These are phyloP conservation scores for Montipora efflorescens DNA, from an alignment of 64 coral and sea anemone species.

Conservation along the genomic window DNA sequence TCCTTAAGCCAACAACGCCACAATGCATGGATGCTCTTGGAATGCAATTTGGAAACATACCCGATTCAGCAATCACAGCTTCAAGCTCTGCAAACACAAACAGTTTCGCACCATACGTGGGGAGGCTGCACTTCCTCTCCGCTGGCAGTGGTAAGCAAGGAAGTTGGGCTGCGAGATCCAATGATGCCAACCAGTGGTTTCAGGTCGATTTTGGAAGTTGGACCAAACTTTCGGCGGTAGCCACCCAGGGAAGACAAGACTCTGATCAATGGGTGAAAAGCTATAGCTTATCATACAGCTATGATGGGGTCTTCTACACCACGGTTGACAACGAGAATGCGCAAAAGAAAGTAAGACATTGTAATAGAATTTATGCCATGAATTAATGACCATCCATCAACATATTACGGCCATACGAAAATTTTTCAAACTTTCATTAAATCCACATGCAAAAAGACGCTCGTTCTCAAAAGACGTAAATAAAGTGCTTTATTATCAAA, in stretches of 20 bases:
- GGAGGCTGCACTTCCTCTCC: slow-evolving; percentile 35
- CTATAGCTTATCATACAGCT: slow-evolving; percentile 26
- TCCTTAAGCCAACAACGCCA: neutral
- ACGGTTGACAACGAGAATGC: neutral
- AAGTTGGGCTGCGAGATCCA: slow-evolving; percentile 44
- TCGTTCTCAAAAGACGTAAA: no score
- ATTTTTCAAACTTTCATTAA: no score
- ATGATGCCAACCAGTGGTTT: slow-evolving; percentile 49
- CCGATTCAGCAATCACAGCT: slow-evolving; percentile 42
- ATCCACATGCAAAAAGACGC: no score
- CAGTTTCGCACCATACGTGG: slow-evolving; percentile 20
- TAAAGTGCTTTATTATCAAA: no score
- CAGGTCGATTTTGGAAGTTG: slow-evolving; percentile 60
- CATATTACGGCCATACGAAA: no score
- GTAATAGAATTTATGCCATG: no score
- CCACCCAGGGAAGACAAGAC: slow-evolving; percentile 43
- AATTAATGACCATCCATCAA: neutral
- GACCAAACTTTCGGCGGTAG: slow-evolving; percentile 10
- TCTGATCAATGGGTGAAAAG: slow-evolving; percentile 46
- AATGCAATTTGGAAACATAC: slow-evolving; percentile 23
- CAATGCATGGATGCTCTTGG: slow-evolving; percentile 51
- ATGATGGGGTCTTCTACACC: neutral
- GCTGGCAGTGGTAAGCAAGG: slow-evolving; percentile 34
- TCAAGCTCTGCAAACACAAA: slow-evolving; percentile 25
- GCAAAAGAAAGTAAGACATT: neutral